phyloP scores from a whole-genome alignment of 2,888 invertebrate species.

The Cabera pusaria region DNA sequence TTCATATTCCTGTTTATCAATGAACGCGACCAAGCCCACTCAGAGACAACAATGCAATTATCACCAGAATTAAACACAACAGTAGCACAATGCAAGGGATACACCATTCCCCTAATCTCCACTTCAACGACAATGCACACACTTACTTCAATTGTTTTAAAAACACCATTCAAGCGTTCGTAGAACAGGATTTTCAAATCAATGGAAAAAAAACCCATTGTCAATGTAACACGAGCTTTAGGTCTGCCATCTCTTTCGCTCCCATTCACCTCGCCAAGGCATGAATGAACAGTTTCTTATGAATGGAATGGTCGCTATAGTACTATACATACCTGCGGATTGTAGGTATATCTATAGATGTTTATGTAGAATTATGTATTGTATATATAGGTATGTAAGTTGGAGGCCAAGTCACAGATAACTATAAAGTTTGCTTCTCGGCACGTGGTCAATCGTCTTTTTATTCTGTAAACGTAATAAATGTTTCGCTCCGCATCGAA shows the following conservation, averaged over 20 bases:
- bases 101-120: slow-evolving; percentile 44
- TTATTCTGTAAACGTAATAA: slow-evolving; percentile 50
- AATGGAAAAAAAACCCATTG: slow-evolving; percentile 65
- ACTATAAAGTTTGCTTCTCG: slow-evolving; percentile 23
- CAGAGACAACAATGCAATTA: slow-evolving; percentile 26
- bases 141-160: slow-evolving; percentile 64
- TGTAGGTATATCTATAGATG: slow-evolving; percentile 51
- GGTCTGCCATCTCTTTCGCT: slow-evolving; percentile 65
- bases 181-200: slow-evolving; percentile 68
- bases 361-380: slow-evolving; percentile 62
- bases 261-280: slow-evolving; percentile 76
- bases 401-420: slow-evolving; percentile 39
- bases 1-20: slow-evolving; percentile 11
- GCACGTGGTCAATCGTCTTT: slow-evolving; percentile 65
- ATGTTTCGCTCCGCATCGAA: slow-evolving; percentile 30
- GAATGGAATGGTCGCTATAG: slow-evolving; percentile 77
- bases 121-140: slow-evolving; percentile 43
- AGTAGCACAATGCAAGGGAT: slow-evolving; percentile 37
- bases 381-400: slow-evolving; percentile 45
- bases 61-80: slow-evolving; percentile 30
- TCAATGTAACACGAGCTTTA: slow-evolving; percentile 74
- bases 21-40: slow-evolving; percentile 20
- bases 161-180: slow-evolving; percentile 63
- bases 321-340: slow-evolving; percentile 73
- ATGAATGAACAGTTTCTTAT: slow-evolving; percentile 82